These are phyloP conservation scores for Zonitis immaculata DNA, from an alignment of 2,888 invertebrate genomes.

Conservation along the genomic window DNA sequence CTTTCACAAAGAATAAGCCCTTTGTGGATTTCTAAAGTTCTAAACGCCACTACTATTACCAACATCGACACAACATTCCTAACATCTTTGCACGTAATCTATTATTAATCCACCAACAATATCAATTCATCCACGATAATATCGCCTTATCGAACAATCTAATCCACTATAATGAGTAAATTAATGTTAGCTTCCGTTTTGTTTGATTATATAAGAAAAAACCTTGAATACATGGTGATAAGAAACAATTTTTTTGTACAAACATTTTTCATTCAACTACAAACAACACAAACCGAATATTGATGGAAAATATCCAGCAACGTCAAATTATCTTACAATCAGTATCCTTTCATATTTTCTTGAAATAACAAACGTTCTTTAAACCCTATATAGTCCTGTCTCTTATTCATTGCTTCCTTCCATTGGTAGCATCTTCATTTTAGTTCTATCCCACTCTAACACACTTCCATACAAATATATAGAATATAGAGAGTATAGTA, in stretches of 20 bases:
- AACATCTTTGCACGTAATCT: conserved; percentile 31
- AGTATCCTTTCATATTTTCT: conserved; percentile 38
- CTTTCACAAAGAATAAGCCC: conserved; percentile 28
- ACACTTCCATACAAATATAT: background rate
- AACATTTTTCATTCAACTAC: conserved; percentile 2
- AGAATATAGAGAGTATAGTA: no score
- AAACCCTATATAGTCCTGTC: conserved; percentile 34
- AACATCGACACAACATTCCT: conserved; percentile 5
- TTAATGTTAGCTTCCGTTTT: no score
- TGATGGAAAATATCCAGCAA: conserved; percentile 32
- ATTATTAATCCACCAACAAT: conserved; percentile 30
- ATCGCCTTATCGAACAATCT: background rate
- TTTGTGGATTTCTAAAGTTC: conserved; percentile 30
- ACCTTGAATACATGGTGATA: no score
- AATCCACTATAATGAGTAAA: background rate
- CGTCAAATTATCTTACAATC: conserved; percentile 41
- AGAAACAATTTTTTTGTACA: conserved; percentile 22
- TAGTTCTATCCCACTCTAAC: conserved; percentile 26
- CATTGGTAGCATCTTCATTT: conserved; percentile 44
- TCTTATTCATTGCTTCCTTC: conserved; percentile 37
- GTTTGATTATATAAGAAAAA: no score
- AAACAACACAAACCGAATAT: conserved; percentile 31
- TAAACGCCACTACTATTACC: conserved; percentile 7
- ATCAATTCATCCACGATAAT: conserved; percentile 19
- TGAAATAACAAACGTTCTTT: conserved; percentile 32